A percentile compares a stretch with the other conserved stretches of the same genome.
phyloP scores from a whole-genome alignment of 2,797 vertebrate species.

The Sebastes itinus region DNA sequence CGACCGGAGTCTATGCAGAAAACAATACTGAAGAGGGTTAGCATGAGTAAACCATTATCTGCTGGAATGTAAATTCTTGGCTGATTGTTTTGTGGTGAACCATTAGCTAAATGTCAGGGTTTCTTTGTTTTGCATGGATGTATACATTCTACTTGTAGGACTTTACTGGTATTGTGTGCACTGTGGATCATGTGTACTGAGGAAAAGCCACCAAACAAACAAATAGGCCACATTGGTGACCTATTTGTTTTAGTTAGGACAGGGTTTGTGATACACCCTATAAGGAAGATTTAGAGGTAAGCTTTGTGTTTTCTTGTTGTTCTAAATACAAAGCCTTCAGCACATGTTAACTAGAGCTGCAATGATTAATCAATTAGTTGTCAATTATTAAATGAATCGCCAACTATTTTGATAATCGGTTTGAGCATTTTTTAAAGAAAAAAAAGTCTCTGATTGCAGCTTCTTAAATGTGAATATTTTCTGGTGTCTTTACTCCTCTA shows the following conservation, averaged over 20 bases:
- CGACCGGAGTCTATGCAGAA: neutral
- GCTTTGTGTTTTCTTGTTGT: neutral
- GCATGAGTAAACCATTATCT: neutral
- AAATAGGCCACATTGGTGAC: neutral
- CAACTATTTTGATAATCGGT: no score
- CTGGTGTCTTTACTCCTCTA: no score
- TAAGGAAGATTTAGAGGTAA: neutral
- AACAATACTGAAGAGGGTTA: neutral
- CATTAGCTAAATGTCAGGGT: neutral
- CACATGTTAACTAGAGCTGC: neutral
- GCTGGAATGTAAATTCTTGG: neutral
- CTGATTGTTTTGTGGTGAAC: neutral
- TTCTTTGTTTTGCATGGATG: neutral
- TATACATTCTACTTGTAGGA: no score
- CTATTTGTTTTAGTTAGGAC: neutral
- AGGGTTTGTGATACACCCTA: neutral
- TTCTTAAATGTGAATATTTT: no score
- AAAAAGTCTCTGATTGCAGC: no score
- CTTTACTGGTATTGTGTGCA: neutral
- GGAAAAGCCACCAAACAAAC: neutral
- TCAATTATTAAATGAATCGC: no score
- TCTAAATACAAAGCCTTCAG: neutral
- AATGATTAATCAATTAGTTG: neutral
- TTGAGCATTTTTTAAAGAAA: no score
- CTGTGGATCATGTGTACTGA: neutral